Evolutionary conservation across 2,888 invertebrate species (phyloP).

Genomic region (Torymus aiolomorphi): DNA sequence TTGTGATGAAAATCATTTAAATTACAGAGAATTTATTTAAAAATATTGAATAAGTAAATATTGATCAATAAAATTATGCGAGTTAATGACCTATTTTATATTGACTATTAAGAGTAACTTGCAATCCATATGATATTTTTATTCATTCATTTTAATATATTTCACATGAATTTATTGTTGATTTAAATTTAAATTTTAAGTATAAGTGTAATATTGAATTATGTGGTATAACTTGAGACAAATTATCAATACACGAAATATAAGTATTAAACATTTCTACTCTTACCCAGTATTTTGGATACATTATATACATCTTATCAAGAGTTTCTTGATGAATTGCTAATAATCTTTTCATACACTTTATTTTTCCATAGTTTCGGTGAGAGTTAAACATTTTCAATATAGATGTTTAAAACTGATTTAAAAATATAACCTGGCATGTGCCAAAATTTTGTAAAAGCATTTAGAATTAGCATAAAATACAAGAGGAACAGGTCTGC

Average conservation of each 20-base stretch:
- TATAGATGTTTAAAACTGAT: neutral
- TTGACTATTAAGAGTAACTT: too few relatives aligned
- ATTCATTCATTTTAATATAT: too few relatives aligned
- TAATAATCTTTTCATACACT: conserved; percentile 59
- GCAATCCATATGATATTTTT: too few relatives aligned
- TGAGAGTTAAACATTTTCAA: conserved; percentile 62
- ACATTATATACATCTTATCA: conserved; percentile 56
- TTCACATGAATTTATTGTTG: too few relatives aligned
- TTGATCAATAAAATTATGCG: neutral
- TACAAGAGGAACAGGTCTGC: conserved; percentile 10
- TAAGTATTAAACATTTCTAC: conserved; percentile 1
- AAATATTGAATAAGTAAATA: neutral
- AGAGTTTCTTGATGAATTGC: conserved; percentile 60
- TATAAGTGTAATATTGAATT: too few relatives aligned
- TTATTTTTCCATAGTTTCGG: conserved; percentile 62
- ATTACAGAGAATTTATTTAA: neutral
- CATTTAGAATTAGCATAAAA: conserved; percentile 21
- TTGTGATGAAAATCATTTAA: too few relatives aligned
- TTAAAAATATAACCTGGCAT: conserved; percentile 7
- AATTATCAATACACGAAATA: too few relatives aligned
- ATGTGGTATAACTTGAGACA: too few relatives aligned
- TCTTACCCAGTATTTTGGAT: conserved; percentile 59
- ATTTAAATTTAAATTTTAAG: too few relatives aligned
- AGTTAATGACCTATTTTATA: neutral
- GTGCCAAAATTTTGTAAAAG: conserved; percentile 7